These are phyloP conservation scores for Lutjanus argentimaculatus DNA, from an alignment of 2,797 vertebrate genomes.

Conservation along the genomic window DNA sequence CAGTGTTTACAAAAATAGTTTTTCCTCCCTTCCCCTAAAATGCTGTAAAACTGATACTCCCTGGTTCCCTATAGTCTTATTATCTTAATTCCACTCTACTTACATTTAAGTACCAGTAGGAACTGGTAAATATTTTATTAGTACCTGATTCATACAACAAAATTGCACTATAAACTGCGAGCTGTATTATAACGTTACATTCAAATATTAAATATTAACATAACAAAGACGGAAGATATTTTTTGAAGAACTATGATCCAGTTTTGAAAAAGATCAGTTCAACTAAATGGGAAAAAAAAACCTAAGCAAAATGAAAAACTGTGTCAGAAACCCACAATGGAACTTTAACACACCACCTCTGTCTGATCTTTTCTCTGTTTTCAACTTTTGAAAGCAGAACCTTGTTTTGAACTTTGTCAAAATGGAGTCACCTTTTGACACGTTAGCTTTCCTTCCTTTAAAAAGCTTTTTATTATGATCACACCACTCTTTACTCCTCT, in stretches of 20 bases:
- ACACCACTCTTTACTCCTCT: background rate
- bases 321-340: background rate
- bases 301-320: background rate
- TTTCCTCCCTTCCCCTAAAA: background rate
- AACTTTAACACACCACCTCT: background rate
- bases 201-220: background rate
- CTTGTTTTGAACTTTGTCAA: conserved; percentile 14
- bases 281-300: background rate
- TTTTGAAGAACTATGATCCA: background rate
- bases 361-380: background rate
- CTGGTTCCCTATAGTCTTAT: background rate
- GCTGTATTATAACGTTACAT: background rate
- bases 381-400: conserved; percentile 6
- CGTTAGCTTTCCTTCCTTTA: background rate
- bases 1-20: background rate
- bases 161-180: no score
- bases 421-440: conserved; percentile 14
- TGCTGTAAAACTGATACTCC: background rate
- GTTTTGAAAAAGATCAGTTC: conserved; percentile 1
- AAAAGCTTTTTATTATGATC: conserved; percentile 21
- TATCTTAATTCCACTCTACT: background rate
- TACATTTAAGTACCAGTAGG: no score
- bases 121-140: no score
- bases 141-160: no score
- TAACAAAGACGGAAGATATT: background rate